Evolutionary conservation across 2,888 invertebrate genomes (phyloP).

Genomic region (Dascillus cervinus): DNA sequence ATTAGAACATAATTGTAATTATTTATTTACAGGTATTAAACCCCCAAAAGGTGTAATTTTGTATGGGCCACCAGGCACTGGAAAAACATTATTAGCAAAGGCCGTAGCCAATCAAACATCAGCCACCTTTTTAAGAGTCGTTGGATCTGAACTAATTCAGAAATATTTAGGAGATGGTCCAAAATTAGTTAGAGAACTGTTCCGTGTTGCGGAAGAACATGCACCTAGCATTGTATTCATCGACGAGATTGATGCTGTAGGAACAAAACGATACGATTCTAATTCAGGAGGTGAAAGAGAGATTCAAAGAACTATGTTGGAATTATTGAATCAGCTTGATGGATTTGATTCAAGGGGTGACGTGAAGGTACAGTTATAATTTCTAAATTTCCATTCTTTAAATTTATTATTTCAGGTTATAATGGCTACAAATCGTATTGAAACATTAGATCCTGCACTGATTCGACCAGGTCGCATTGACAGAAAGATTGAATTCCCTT

Average conservation of each 20-base stretch:
- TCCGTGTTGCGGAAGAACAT: constrained; percentile 98
- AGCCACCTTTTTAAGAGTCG: constrained; percentile 96
- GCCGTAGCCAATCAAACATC: constrained; percentile 99
- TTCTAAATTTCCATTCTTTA: constrained; percentile 1
- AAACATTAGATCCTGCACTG: constrained; percentile 95
- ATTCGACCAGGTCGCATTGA: constrained; percentile 99
- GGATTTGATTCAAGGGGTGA: constrained; percentile 96
- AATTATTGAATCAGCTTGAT: constrained; percentile 95
- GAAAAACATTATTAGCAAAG: constrained; percentile 95
- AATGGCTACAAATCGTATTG: constrained; percentile 97
- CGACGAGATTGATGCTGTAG: constrained; percentile 99
- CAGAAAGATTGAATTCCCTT: constrained; percentile 97
- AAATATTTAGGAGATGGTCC: constrained; percentile 99
- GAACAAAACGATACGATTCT: constrained; percentile 97
- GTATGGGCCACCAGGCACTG: constrained; percentile 97
- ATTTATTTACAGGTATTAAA: constrained; percentile 75
- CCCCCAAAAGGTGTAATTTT: constrained; percentile 99
- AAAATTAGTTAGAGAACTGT: constrained; percentile 93
- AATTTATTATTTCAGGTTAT: constrained; percentile 57
- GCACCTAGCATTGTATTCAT: constrained; percentile 99
- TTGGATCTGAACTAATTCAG: constrained; percentile 98
- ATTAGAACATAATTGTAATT: constrained; percentile 1
- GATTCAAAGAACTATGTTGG: constrained; percentile 99
- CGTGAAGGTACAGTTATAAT: constrained; percentile 64
- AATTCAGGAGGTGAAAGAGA: constrained; percentile 99